Conservation (phyloP, 2,888 invertebrate species). For the Adineta ricciae region DNA sequence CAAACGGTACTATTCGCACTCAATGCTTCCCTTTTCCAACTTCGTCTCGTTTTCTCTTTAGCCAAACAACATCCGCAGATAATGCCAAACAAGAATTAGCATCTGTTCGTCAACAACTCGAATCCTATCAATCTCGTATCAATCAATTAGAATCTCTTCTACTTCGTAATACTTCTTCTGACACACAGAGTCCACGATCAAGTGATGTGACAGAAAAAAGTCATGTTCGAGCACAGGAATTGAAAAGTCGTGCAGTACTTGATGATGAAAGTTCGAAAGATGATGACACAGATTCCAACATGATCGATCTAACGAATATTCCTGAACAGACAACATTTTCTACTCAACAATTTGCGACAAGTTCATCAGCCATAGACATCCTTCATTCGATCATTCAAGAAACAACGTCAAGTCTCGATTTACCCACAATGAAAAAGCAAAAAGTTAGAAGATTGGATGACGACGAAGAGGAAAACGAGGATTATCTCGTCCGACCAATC, state of each 20-base stretch:
- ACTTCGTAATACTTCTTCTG: background rate
- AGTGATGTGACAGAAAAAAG: background rate
- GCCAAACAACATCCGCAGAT: background rate
- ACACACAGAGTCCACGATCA: background rate
- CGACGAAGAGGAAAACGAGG: background rate
- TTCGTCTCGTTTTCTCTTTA: background rate
- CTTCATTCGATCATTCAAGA: background rate
- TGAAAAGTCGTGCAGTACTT: too few species aligned
- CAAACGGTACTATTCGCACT: background rate
- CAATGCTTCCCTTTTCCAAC: too few species aligned
- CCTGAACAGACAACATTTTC: background rate
- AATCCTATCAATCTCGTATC: background rate
- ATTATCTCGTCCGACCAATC: background rate
- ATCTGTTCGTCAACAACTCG: background rate
- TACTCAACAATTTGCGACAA: background rate
- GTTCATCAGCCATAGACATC: constrained; percentile 4
- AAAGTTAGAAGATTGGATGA: constrained; percentile 5
- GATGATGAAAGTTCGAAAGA: background rate
- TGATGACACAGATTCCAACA: background rate
- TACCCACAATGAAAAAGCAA: background rate
- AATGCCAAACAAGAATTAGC: background rate
- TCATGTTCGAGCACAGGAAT: background rate
- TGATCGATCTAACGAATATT: constrained; percentile 11
- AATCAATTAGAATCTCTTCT: background rate
- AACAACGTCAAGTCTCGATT: background rate